These are phyloP conservation scores for Neuroscelio doddi DNA, from an alignment of 2,888 invertebrate species.

Conservation along the genomic window DNA sequence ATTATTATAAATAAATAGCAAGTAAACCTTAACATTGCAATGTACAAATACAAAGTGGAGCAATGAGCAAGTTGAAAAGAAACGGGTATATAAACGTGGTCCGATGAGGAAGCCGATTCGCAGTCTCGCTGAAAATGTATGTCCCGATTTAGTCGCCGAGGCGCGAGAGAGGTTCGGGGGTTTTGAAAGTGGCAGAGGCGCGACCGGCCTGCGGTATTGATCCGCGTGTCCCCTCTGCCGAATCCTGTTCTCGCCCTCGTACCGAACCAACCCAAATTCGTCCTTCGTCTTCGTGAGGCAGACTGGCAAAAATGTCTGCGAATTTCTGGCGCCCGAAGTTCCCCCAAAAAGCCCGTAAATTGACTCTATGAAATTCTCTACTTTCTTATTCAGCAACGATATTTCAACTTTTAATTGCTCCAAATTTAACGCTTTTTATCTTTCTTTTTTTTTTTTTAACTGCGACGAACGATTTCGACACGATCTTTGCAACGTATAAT, in stretches of 20 bases:
- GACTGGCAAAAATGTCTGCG: constrained; percentile 58
- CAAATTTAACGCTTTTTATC: too few species aligned
- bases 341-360: too few species aligned
- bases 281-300: constrained; percentile 52
- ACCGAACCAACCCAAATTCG: constrained; percentile 63
- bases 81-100: too few species aligned
- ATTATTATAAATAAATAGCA: too few species aligned
- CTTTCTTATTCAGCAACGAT: constrained; percentile 11
- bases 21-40: too few species aligned
- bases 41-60: constrained; percentile 44
- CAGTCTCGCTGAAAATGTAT: constrained; percentile 31
- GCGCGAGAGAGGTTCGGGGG: constrained; percentile 54
- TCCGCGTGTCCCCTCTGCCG: constrained; percentile 66
- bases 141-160: constrained; percentile 35
- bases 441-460: neutral
- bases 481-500: neutral
- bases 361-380: too few species aligned
- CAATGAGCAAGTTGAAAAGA: constrained; percentile 33
- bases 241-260: constrained; percentile 54
- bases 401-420: too few species aligned
- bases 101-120: constrained; percentile 29
- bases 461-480: neutral
- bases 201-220: constrained; percentile 69
- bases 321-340: constrained; percentile 46
- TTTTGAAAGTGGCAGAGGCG: constrained; percentile 61